These are phyloP conservation scores for Malurus melanocephalus DNA, from an alignment of 2,113 vertebrate genomes.

Conservation along the genomic window DNA sequence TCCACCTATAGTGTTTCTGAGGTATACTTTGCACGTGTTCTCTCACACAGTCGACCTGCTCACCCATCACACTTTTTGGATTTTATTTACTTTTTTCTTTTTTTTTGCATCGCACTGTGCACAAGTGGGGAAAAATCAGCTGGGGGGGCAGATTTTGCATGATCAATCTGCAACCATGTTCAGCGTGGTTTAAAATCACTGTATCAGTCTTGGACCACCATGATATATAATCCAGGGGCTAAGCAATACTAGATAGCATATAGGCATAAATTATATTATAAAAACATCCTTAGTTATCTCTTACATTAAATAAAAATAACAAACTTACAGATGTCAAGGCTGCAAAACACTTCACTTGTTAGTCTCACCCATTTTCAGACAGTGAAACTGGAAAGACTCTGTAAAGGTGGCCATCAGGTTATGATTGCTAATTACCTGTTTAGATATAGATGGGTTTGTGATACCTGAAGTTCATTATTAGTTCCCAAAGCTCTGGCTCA, in stretches of 20 bases:
- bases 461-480: neutral
- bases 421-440: neutral
- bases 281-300: neutral
- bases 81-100: constrained; percentile 49
- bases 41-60: constrained; percentile 73
- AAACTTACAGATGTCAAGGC: neutral
- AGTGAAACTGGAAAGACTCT: neutral
- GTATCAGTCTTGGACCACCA: constrained; percentile 7
- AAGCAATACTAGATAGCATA: neutral
- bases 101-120: constrained; percentile 77
- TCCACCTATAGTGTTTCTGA: constrained; percentile 99
- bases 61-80: constrained; percentile 67
- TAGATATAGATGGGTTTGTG: neutral
- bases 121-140: constrained; percentile 62
- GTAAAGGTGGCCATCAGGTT: neutral
- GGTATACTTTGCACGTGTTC: constrained; percentile 97
- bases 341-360: neutral
- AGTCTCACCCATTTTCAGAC: neutral
- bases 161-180: constrained; percentile 67
- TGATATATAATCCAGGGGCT: neutral
- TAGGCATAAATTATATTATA: neutral
- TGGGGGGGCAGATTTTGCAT: constrained; percentile 69
- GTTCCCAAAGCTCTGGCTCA: neutral
- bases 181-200: constrained; percentile 60
- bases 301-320: neutral